Evolutionary conservation across 2,888 invertebrate species (phyloP).

Genomic region (Panopea generosa): DNA sequence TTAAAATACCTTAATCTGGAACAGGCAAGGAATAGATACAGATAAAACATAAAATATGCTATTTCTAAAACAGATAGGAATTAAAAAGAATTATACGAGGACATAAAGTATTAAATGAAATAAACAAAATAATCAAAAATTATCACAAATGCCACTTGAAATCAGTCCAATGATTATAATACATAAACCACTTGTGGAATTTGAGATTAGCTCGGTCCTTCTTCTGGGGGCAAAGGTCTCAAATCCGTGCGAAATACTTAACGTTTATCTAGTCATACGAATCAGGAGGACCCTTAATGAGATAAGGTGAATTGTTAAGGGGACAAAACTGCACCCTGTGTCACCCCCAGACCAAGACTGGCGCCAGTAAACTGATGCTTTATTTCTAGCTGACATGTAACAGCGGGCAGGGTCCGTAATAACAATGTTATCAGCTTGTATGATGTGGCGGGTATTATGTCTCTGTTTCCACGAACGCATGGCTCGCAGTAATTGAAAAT

Average conservation of each 20-base stretch:
- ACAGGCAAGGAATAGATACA: too few relatives aligned
- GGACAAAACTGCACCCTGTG: slow-evolving; percentile 44
- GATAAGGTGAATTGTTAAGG: slow-evolving; percentile 32
- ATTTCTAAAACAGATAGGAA: too few relatives aligned
- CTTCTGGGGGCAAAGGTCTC: slow-evolving; percentile 5
- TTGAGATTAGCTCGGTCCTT: not conserved
- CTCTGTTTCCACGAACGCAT: too few relatives aligned
- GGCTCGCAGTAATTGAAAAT: too few relatives aligned
- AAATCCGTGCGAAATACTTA: slow-evolving; percentile 48
- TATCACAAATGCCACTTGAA: slow-evolving; percentile 32
- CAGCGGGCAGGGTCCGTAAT: not conserved
- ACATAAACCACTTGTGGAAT: slow-evolving; percentile 38
- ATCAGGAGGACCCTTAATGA: slow-evolving; percentile 22
- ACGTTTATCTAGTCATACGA: slow-evolving; percentile 29
- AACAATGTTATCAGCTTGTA: not conserved
- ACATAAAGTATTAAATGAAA: too few relatives aligned
- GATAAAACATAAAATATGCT: too few relatives aligned
- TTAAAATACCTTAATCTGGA: too few relatives aligned
- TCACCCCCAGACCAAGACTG: slow-evolving; percentile 40
- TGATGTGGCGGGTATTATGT: not conserved
- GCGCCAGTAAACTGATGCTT: slow-evolving; percentile 28
- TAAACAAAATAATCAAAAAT: not conserved
- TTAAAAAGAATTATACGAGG: too few relatives aligned
- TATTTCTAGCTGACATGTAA: not conserved
- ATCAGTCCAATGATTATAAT: slow-evolving; percentile 21